phyloP scores from a whole-genome alignment of 2,888 invertebrate genomes.

The Torymus texanus region DNA sequence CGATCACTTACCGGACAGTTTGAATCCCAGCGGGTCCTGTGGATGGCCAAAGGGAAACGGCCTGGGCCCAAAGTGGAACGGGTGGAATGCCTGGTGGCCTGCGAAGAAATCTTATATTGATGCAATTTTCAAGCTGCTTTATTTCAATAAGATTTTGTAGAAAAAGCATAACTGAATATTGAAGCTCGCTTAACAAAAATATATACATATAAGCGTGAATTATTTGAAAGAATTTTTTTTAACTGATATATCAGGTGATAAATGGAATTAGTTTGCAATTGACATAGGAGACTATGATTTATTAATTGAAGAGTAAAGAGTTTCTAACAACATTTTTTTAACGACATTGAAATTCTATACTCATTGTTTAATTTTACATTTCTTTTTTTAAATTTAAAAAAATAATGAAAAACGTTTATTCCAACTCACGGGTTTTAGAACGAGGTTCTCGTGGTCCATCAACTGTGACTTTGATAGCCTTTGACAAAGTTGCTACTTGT shows the following conservation, averaged over 20 bases:
- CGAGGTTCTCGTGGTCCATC: constrained; percentile 72
- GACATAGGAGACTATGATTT: too few species aligned
- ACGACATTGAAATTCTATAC: too few species aligned
- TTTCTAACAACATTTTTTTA: too few species aligned
- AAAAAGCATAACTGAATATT: too few species aligned
- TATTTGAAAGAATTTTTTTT: too few species aligned
- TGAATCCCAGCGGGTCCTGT: constrained; percentile 90
- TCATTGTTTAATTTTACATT: too few species aligned
- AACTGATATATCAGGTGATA: too few species aligned
- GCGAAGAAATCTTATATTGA: constrained; percentile 57
- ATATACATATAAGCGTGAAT: too few species aligned
- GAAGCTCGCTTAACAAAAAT: too few species aligned
- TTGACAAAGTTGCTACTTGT: constrained; percentile 71
- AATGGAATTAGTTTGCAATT: too few species aligned
- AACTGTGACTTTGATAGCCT: constrained; percentile 73
- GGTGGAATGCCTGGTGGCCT: constrained; percentile 91
- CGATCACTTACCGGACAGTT: constrained; percentile 85
- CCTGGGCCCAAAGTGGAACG: constrained; percentile 90
- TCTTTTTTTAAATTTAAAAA: too few species aligned
- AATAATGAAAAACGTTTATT: not conserved
- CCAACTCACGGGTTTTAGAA: constrained; percentile 71
- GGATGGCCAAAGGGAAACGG: constrained; percentile 81
- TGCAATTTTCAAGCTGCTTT: constrained; percentile 25
- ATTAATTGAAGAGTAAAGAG: not conserved
- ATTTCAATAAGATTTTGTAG: too few species aligned